Evolutionary conservation across 2,113 vertebrate genomes (phyloP).

Genomic region (Ariopsis seemanni): DNA sequence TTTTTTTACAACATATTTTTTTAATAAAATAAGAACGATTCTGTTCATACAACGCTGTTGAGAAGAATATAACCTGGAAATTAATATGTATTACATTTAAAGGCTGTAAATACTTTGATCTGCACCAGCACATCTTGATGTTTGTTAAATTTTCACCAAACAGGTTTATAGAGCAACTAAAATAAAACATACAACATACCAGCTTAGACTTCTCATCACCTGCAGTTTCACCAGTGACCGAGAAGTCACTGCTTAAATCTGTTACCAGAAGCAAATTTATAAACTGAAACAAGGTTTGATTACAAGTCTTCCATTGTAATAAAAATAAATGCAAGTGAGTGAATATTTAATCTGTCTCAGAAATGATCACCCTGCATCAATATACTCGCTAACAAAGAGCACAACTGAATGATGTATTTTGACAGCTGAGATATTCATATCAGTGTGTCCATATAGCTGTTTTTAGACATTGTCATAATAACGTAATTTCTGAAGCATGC

Average conservation of each 20-base stretch:
- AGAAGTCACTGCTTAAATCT: not conserved
- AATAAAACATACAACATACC: slow-evolving; percentile 35
- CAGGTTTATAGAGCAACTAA: slow-evolving; percentile 17
- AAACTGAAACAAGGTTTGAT: not conserved
- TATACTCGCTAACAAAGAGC: not conserved
- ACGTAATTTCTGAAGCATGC: slow-evolving; percentile 9
- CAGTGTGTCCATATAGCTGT: not conserved
- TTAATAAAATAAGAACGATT: not conserved
- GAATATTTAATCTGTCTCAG: not conserved
- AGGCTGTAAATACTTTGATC: slow-evolving; percentile 35
- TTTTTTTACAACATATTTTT: slow-evolving; percentile 21
- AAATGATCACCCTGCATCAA: not conserved
- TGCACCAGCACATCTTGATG: slow-evolving; percentile 52
- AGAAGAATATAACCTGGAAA: slow-evolving; percentile 27
- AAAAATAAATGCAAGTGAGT: not conserved
- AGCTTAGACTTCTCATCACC: slow-evolving; percentile 30
- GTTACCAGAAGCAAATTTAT: not conserved
- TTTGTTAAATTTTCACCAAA: slow-evolving; percentile 36
- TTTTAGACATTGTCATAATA: not conserved
- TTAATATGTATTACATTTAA: slow-evolving; percentile 12
- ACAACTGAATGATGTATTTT: slow-evolving; percentile 14
- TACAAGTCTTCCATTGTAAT: slow-evolving; percentile 15
- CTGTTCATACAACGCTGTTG: slow-evolving; percentile 30
- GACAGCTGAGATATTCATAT: not conserved
- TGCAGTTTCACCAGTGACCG: slow-evolving; percentile 32